Conservation (phyloP, 2,888 invertebrate species). For the Ypsolopha scabrella region DNA sequence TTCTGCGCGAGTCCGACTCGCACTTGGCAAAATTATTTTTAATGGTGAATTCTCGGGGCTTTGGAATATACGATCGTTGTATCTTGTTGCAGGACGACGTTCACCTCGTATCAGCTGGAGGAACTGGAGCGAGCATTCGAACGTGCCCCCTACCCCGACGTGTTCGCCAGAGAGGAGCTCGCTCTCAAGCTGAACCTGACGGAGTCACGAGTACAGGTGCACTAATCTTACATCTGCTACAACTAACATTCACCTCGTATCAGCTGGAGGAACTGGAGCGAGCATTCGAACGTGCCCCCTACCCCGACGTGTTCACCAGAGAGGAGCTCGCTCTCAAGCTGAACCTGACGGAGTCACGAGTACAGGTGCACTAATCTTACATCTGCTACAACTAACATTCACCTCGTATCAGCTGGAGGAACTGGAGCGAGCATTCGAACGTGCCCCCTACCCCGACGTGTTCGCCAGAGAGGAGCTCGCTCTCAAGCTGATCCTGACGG, state of each 20-base stretch:
- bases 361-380: conserved; percentile 38
- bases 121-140: conserved; percentile 95
- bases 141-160: conserved; percentile 95
- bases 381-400: conserved; percentile 71
- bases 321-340: conserved; percentile 94
- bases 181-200: conserved; percentile 91
- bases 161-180: conserved; percentile 93
- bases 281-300: conserved; percentile 95
- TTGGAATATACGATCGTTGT: too few species aligned
- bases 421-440: conserved; percentile 92
- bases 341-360: conserved; percentile 83
- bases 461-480: conserved; percentile 96
- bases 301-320: conserved; percentile 95
- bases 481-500: conserved; percentile 89
- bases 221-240: conserved; percentile 14
- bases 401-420: conserved; percentile 79
- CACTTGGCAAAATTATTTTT: too few species aligned
- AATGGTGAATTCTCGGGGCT: too few species aligned
- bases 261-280: conserved; percentile 94
- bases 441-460: conserved; percentile 96
- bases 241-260: conserved; percentile 88
- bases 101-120: conserved; percentile 94
- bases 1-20: too few species aligned
- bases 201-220: conserved; percentile 73
- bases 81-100: conserved; percentile 82